Conservation (phyloP, 2,797 vertebrate genomes). For the Distichodus sexfasciatus region DNA sequence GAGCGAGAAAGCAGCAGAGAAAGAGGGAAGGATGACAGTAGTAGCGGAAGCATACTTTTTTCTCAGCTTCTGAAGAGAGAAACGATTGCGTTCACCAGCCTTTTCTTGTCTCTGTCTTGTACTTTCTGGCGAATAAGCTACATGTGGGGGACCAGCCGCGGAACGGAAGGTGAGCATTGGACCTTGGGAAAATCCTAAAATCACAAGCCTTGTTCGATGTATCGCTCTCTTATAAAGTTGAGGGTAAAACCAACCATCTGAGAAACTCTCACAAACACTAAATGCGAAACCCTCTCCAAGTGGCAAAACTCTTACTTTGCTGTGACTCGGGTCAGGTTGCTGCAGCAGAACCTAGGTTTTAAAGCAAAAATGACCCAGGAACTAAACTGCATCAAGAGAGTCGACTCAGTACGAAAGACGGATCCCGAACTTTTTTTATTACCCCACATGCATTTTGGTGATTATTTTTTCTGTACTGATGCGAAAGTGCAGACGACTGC, state of each 20-base stretch:
- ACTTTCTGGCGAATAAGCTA: neutral
- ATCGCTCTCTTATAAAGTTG: too few species aligned
- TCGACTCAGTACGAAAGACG: constrained; percentile 9
- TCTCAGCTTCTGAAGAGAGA: neutral
- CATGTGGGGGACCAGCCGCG: neutral
- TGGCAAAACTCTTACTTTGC: too few species aligned
- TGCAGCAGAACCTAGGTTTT: constrained; percentile 28
- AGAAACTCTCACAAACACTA: too few species aligned
- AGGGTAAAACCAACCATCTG: too few species aligned
- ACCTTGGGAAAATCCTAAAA: too few species aligned
- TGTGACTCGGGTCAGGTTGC: too few species aligned
- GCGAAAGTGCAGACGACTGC: constrained; percentile 29
- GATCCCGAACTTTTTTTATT: constrained; percentile 37
- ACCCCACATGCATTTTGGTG: constrained; percentile 25
- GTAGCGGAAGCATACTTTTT: neutral
- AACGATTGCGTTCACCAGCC: neutral
- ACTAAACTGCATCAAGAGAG: constrained; percentile 10
- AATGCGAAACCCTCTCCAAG: too few species aligned
- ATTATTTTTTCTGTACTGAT: constrained; percentile 15
- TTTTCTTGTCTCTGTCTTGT: neutral
- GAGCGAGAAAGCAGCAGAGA: constrained; percentile 27
- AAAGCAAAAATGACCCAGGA: constrained; percentile 2
- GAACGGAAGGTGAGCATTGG: neutral
- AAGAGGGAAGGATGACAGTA: neutral
- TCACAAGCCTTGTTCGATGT: too few species aligned